Conservation (phyloP, 2,113 vertebrate genomes). For the Malaclemys terrapin region DNA sequence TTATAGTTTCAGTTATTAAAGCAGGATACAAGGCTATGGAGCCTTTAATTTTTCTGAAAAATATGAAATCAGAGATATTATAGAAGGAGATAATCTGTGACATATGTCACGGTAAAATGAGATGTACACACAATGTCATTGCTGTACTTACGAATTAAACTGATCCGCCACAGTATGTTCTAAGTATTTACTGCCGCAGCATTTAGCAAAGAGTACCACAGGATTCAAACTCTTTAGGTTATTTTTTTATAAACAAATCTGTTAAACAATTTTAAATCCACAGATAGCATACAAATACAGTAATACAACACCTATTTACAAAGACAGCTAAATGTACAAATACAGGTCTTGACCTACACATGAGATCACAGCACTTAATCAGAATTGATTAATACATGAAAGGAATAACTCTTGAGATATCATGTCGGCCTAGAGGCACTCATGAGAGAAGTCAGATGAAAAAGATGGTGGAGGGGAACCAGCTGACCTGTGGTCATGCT, state of each 20-base stretch:
- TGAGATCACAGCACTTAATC: not conserved
- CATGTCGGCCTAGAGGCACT: not conserved
- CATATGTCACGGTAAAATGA: slow-evolving; percentile 44
- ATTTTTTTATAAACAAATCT: not conserved
- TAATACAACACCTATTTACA: not conserved
- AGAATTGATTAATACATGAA: not conserved
- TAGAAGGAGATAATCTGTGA: slow-evolving; percentile 55
- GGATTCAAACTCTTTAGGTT: not conserved
- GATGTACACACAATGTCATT: slow-evolving; percentile 30
- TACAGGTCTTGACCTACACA: not conserved
- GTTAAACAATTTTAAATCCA: not conserved
- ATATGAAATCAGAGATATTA: slow-evolving; percentile 22
- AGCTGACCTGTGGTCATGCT: no score
- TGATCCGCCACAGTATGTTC: not conserved
- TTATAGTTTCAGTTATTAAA: slow-evolving; percentile 13
- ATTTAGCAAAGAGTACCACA: not conserved
- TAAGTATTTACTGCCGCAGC: not conserved
- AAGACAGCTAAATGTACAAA: not conserved
- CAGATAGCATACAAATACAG: not conserved
- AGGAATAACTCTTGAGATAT: not conserved
- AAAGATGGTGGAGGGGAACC: not conserved
- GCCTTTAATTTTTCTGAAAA: slow-evolving; percentile 37
- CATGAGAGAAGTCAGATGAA: not conserved
- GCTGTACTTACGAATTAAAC: not conserved
- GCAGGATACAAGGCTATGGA: slow-evolving; percentile 43